These are phyloP conservation scores for Sminthurinus signatus DNA, from an alignment of 1,140 invertebrate genomes.

Conservation along the genomic window DNA sequence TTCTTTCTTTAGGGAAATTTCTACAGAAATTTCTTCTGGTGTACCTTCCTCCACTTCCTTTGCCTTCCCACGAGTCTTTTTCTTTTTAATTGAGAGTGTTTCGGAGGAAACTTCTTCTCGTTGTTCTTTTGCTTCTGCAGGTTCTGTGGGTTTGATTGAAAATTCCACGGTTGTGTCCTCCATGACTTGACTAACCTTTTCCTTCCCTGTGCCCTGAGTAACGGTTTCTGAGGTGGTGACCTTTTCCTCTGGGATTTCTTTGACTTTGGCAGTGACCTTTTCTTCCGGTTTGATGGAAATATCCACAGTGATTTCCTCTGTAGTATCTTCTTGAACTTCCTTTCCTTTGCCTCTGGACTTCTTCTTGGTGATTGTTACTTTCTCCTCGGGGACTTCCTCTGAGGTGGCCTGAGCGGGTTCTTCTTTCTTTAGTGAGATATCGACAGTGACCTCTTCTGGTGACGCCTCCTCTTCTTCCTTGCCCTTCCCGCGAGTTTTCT, in stretches of 20 bases:
- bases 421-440: background rate
- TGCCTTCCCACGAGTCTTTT: constrained; percentile 8
- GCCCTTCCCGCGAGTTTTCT: background rate
- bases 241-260: background rate
- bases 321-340: background rate
- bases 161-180: background rate
- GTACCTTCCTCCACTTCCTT: background rate
- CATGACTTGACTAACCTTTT: background rate
- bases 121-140: background rate
- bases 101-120: background rate
- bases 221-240: constrained; percentile 4
- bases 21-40: constrained; percentile 6
- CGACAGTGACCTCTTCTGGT: background rate
- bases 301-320: background rate
- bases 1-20: background rate
- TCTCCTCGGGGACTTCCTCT: background rate
- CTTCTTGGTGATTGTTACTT: constrained; percentile 6
- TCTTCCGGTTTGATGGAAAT: background rate
- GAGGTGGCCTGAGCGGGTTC: background rate
- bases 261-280: background rate
- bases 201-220: background rate
- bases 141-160: background rate
- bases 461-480: background rate
- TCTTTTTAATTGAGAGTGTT: constrained; percentile 2
- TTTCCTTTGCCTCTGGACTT: constrained; percentile 6